Base-by-base conservation (phyloP, 2,797 vertebrate species). In the Masticophis lateralis region DNA sequence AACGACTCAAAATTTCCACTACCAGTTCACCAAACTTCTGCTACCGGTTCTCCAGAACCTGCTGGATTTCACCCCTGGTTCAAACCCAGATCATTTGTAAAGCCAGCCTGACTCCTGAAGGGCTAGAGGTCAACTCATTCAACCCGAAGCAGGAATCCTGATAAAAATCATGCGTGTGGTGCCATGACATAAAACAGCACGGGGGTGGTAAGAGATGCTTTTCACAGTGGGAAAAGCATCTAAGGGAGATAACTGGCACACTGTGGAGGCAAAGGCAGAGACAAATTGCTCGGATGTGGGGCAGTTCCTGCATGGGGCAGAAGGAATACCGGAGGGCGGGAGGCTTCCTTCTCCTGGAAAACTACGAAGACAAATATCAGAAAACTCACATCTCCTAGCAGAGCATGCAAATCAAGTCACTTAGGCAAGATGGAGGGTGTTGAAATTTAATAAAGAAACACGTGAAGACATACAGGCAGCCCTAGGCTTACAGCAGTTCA, bases 321-420 rank as follows among this genome's bases (percentile, higher is more conserved):
- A 47, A 66, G 10, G 13, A 27, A 20, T 59, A 37, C 3, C 0
- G 0, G 25, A 3, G 55, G 12, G 55, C 0, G 9, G 16, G 0
- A 18, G 13, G 0, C 12, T 25, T 43, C 16, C 5, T 37, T 79
- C 13, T 7, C 28, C 59, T 22, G 47, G 47, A 59, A 51, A 74
- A 14, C 37, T 56, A 92, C 27, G 32, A 47, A 57, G 3, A 13
- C 5, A 55, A 27, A 51, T 3, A 53, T 32, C 56, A 13, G 0
- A 5, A 27, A 27, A 4, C 56, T 18, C 32, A 28, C 0, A 6
- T 59, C 12, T 28, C 25, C 79, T 20, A 28, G 27, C 12, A 51
- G 47, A 20, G n/a, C 13, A 5, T 5, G 51, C 32, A 37, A 0
- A 74, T 20, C 18, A 1, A 4, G 8, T 51, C 2, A 14, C 12